Base-by-base conservation (phyloP, 2,888 invertebrate species). In the Nomada lathburiana region DNA sequence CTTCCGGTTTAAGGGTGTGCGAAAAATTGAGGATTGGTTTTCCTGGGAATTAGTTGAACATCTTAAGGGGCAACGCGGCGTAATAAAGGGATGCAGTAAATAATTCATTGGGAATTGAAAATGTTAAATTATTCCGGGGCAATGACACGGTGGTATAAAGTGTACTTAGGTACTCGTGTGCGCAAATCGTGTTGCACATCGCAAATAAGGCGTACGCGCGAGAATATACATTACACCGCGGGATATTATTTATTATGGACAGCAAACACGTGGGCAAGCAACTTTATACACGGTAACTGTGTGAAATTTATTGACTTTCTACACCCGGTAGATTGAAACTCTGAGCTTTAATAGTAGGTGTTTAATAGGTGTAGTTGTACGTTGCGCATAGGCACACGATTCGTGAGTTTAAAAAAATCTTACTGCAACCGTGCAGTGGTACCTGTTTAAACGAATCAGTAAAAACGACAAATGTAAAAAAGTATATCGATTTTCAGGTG, bases 91-190 rank as follows among this genome's bases (percentile, higher is more conserved):
- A 11, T 10, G 7, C 44, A 18, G 18, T 29, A 29, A 59, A 59
- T 29, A 26, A 64, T 11, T 50, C 50, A 64, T 47, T 26, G 11
- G 20, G 11, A n/a, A 26, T 64, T 26, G 26, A n/a, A 18, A n/a
- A 29, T 23, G 47, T 16, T 26, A 26, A 50, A 29, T 50, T 65
- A 50, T 50, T 13, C 50, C 5, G n/a, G 0, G 29, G 50, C 50
- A 50, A 50, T 52, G 50, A 50, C 50, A 5, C 11, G 50, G n/a
- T 65, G 26, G 50, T 65, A 65, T 36, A 7, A 65, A 65, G 10
- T 52, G 7, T n/a, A 2, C 2, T 7, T n/a, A 29, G n/a, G 26
- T 7, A 5, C 23, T 36, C 16, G 16, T 16, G 13, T 2, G 23
- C 18, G 50, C 47, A 50, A 26, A n/a, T 29, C 50, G 26, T n/a